A percentile compares a stretch with the other conserved stretches of the same genome.
These are phyloP conservation scores for Grallaria varia DNA, from an alignment of 2,113 vertebrate species.

Conservation along the genomic window DNA sequence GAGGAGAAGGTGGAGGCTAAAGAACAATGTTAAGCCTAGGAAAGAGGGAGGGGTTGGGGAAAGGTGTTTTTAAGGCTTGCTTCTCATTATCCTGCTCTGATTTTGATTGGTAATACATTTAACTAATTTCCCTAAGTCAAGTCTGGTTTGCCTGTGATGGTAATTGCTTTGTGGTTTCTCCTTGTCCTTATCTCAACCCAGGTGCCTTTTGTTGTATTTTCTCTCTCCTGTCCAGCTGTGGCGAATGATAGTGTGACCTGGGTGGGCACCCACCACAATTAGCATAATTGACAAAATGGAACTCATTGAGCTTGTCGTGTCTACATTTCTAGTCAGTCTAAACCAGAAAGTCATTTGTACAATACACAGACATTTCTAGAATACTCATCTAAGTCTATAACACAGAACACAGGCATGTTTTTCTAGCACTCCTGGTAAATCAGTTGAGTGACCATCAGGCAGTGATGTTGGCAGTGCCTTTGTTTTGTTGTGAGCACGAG, in stretches of 20 bases:
- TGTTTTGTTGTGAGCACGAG: accelerated
- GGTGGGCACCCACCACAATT: not conserved
- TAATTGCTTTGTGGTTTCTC: not conserved
- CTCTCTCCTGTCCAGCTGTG: not conserved
- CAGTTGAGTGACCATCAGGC: not conserved
- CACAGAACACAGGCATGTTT: not conserved
- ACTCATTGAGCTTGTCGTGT: accelerated
- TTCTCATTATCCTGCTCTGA: not conserved
- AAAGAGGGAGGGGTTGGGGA: not conserved
- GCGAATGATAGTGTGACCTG: not conserved
- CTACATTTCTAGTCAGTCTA: not conserved
- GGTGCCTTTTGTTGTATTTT: not conserved
- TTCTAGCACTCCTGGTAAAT: not conserved
- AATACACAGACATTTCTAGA: not conserved
- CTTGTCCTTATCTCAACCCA: not conserved
- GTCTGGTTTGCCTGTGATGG: not conserved
- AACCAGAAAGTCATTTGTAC: not conserved
- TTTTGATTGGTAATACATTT: not conserved
- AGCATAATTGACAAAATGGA: not conserved
- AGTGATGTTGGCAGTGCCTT: not conserved
- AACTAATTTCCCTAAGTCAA: not conserved
- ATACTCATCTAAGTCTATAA: not conserved
- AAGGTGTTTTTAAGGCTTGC: not conserved
- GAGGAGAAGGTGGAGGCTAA: not conserved
- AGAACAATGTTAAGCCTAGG: not conserved